Evolutionary conservation across 2,113 vertebrate species (phyloP).

Genomic region (Mustelus asterias): DNA sequence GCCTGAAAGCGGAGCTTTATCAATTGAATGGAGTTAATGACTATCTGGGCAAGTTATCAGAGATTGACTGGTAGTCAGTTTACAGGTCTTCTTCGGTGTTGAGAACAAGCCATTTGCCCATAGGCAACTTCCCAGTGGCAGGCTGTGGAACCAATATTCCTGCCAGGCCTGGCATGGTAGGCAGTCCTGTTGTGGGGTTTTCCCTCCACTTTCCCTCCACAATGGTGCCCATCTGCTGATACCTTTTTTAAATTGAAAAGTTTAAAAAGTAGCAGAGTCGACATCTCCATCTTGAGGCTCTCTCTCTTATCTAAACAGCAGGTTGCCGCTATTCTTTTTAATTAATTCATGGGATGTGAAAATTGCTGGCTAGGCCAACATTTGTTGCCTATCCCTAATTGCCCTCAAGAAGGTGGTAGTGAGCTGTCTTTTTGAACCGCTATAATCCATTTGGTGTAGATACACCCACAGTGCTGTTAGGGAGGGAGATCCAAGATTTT

Average conservation of each 20-base stretch:
- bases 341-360: neutral
- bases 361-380: neutral
- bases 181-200: neutral
- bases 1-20: neutral
- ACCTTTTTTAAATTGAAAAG: neutral
- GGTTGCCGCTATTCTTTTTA: neutral
- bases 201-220: neutral
- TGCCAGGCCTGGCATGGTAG: too few species aligned
- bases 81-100: neutral
- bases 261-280: neutral
- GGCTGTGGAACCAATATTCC: too few species aligned
- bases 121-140: too few species aligned
- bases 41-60: too few species aligned
- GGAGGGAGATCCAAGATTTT: neutral
- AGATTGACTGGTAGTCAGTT: neutral
- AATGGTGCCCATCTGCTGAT: neutral
- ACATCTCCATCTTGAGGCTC: too few species aligned
- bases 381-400: neutral
- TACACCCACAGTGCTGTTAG: neutral
- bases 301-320: neutral
- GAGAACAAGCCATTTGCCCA: neutral
- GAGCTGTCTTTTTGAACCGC: neutral
- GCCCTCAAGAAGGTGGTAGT: neutral
- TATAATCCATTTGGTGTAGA: neutral
- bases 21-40: neutral